Percentiles rank a stretch among this genome's conserved stretches.
Evolutionary conservation across 2,113 vertebrate genomes (phyloP).

Genomic region (Cyprinodon tularosa): DNA sequence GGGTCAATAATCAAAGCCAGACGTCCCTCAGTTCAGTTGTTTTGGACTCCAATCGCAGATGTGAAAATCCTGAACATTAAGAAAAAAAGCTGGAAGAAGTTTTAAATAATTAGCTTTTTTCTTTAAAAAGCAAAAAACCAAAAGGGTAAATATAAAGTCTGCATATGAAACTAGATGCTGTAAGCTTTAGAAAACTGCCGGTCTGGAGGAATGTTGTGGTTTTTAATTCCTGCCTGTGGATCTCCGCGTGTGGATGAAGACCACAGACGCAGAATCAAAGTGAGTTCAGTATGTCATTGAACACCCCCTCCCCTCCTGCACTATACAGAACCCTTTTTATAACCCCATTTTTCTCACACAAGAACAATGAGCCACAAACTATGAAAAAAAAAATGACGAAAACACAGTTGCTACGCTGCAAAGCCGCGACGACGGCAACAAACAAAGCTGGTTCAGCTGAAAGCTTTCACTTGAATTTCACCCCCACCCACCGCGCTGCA

Average conservation of each 20-base stretch:
- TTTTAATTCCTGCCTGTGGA: no score
- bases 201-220: neutral
- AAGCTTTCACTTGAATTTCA: slow-evolving; percentile 35
- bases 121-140: neutral
- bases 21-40: no score
- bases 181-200: neutral
- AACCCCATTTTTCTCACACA: slow-evolving; percentile 1
- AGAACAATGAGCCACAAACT: slow-evolving; percentile 41
- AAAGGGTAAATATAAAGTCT: neutral
- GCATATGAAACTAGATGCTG: neutral
- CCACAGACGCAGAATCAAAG: neutral
- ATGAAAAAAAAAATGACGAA: slow-evolving; percentile 6
- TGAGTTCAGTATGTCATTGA: neutral
- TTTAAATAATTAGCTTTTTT: no score
- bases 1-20: no score
- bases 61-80: neutral
- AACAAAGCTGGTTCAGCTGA: slow-evolving; percentile 34
- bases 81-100: neutral
- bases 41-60: neutral
- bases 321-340: slow-evolving; percentile 27
- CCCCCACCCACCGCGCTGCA: slow-evolving; percentile 9
- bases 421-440: slow-evolving; percentile 40
- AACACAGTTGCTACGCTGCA: slow-evolving; percentile 46
- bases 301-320: neutral
- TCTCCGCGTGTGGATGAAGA: neutral